phyloP scores from a whole-genome alignment of 2,797 vertebrate species.

The Geotrypetes seraphini region DNA sequence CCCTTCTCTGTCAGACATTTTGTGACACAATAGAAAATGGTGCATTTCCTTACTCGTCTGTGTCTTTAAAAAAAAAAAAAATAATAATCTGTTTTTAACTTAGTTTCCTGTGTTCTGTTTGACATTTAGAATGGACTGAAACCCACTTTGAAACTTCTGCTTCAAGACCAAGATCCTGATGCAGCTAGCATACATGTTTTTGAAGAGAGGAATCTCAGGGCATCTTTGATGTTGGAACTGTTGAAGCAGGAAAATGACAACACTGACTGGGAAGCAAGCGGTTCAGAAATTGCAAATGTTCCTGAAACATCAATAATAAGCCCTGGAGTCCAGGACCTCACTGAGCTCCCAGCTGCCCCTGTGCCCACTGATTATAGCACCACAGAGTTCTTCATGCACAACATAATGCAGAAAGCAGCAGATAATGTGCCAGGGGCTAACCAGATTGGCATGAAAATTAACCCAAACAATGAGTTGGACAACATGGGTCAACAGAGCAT shows the following conservation, averaged over 20 bases:
- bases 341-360: not conserved
- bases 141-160: conserved; percentile 4
- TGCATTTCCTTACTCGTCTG: no score
- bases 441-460: not conserved
- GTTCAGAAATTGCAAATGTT: conserved; percentile 1
- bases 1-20: no score
- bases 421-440: not conserved
- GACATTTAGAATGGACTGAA: conserved; percentile 11
- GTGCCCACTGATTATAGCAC: conserved; percentile 59
- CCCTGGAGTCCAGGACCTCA: not conserved
- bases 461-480: conserved; percentile 2
- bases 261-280: not conserved
- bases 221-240: not conserved
- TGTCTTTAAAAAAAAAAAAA: no score
- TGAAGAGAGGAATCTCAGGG: conserved; percentile 29
- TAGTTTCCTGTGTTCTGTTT: no score
- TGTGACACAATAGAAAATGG: no score
- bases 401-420: conserved; percentile 16
- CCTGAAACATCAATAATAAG: not conserved
- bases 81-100: no score
- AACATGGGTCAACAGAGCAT: not conserved
- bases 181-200: conserved; percentile 46
- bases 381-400: conserved; percentile 64
- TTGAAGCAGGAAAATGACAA: not conserved
- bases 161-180: conserved; percentile 24